These are phyloP conservation scores for Carabus problematicus DNA, from an alignment of 2,888 invertebrate genomes.

Conservation along the genomic window DNA sequence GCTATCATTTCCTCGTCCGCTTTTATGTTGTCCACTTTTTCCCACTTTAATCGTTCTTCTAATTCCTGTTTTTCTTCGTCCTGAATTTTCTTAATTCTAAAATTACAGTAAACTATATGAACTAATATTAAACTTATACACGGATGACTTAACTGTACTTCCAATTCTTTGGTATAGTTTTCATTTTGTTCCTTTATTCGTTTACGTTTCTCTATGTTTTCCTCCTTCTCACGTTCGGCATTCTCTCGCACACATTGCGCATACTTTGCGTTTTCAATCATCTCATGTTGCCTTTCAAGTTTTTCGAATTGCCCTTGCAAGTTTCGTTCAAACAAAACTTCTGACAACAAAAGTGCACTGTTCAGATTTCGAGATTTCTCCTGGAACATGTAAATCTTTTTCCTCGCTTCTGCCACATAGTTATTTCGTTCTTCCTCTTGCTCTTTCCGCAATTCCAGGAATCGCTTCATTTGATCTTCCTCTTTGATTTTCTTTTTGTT, in stretches of 20 bases:
- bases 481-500: constrained; percentile 42
- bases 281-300: constrained; percentile 52
- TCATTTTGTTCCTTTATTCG: constrained; percentile 42
- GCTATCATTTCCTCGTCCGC: constrained; percentile 56
- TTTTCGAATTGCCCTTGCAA: constrained; percentile 54
- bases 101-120: constrained; percentile 25
- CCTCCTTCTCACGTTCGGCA: constrained; percentile 49
- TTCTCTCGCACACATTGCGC: constrained; percentile 49
- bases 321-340: constrained; percentile 53
- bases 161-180: constrained; percentile 29
- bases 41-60: constrained; percentile 52
- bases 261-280: constrained; percentile 49
- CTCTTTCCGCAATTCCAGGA: constrained; percentile 47
- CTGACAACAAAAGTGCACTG: constrained; percentile 52
- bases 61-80: constrained; percentile 45
- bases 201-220: constrained; percentile 49
- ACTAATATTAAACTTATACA: background rate
- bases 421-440: constrained; percentile 48
- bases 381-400: constrained; percentile 50
- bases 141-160: constrained; percentile 46
- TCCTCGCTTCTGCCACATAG: constrained; percentile 52
- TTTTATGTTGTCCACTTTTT: constrained; percentile 52
- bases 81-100: constrained; percentile 47
- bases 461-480: constrained; percentile 45
- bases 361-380: constrained; percentile 53